phyloP scores from a whole-genome alignment of 1,140 invertebrate species.

The Berghia stephanieae region DNA sequence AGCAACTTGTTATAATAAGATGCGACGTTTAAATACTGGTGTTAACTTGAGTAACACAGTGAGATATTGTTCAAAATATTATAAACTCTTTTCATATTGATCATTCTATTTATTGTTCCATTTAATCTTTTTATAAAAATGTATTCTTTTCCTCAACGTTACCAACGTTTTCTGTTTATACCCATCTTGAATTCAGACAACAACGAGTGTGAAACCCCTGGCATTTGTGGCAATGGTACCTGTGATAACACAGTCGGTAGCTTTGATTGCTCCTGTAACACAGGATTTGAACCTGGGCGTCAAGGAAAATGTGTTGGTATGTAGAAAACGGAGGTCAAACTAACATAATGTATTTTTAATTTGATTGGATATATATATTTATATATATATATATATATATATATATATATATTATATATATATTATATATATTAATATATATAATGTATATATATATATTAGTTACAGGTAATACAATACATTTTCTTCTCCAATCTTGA shows the following conservation, averaged over 20 bases:
- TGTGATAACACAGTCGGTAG: conserved; percentile 76
- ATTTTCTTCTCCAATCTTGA: too few relatives aligned
- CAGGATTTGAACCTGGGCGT: conserved; percentile 55
- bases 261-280: conserved; percentile 59
- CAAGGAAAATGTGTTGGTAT: conserved; percentile 58
- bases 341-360: neutral
- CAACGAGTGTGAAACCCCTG: conserved; percentile 84
- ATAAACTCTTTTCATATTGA: too few relatives aligned
- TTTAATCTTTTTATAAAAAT: neutral
- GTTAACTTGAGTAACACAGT: too few relatives aligned
- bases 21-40: too few relatives aligned
- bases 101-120: too few relatives aligned
- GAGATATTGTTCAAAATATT: too few relatives aligned
- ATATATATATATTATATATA: neutral
- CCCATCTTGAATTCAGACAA: too few relatives aligned
- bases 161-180: too few relatives aligned
- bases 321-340: neutral
- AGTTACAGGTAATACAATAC: too few relatives aligned
- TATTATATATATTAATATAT: neutral
- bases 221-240: conserved; percentile 82
- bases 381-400: neutral
- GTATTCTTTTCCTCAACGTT: conserved; percentile 42
- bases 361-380: neutral
- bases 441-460: neutral
- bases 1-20: too few relatives aligned